These are phyloP conservation scores for Rhynchomys soricoides DNA, from an alignment of 2,113 vertebrate species.

Conservation along the genomic window DNA sequence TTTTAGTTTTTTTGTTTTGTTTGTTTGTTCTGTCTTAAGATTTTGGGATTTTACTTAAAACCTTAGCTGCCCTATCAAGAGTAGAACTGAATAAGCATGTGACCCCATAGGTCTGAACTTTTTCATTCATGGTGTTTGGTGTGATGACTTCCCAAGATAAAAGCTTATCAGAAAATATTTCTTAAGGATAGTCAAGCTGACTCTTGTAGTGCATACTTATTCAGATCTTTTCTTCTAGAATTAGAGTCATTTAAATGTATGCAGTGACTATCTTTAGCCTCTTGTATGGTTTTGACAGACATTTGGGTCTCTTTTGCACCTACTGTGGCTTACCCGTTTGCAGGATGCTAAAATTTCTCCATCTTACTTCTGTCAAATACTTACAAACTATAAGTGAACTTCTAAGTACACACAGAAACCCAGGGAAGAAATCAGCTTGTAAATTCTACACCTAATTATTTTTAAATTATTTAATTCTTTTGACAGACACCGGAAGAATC, in stretches of 20 bases:
- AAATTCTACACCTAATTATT: background rate
- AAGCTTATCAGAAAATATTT: background rate
- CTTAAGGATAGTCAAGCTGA: background rate
- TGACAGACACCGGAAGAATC: slow-evolving; percentile 95
- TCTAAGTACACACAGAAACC: background rate
- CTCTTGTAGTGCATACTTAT: background rate
- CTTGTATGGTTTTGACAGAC: background rate
- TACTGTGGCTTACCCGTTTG: background rate
- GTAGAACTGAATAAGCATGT: background rate
- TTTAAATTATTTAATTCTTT: background rate
- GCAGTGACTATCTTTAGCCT: background rate
- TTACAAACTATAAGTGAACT: background rate
- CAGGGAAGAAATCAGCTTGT: background rate
- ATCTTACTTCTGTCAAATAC: background rate
- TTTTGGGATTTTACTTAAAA: background rate
- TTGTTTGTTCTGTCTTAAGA: background rate
- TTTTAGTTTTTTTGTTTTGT: background rate
- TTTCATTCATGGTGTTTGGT: background rate
- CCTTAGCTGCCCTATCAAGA: background rate
- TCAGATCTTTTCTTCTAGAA: background rate
- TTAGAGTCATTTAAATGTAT: background rate
- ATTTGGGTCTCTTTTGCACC: background rate
- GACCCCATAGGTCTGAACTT: background rate
- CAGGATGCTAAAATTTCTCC: background rate
- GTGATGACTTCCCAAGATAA: background rate